Percentiles rank a stretch among this genome's conserved stretches.
Evolutionary conservation across 2,113 vertebrate species (phyloP).

Genomic region (Catharus fuscescens): DNA sequence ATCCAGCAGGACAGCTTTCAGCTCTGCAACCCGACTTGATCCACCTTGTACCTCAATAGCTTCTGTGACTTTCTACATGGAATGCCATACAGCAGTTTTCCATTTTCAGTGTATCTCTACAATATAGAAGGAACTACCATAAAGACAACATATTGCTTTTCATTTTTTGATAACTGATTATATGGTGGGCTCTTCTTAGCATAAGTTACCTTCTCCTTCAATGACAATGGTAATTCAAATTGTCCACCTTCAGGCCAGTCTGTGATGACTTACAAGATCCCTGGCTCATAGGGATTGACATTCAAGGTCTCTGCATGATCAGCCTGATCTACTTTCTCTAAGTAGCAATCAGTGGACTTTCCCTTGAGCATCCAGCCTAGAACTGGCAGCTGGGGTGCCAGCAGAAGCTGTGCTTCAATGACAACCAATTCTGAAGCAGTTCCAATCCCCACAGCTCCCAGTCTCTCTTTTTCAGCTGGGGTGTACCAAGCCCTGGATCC

Average conservation of each 20-base stretch:
- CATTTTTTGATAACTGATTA: background rate
- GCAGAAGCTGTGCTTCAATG: background rate
- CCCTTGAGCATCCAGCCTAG: background rate
- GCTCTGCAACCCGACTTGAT: background rate
- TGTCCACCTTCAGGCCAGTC: fast-evolving
- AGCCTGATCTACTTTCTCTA: background rate
- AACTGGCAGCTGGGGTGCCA: fast-evolving
- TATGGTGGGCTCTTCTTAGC: background rate
- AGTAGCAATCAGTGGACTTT: too few relatives aligned
- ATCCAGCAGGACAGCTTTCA: background rate
- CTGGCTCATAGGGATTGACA: background rate
- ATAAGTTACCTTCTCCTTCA: background rate
- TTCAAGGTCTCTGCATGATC: background rate
- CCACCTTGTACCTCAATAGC: background rate
- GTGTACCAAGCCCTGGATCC: background rate
- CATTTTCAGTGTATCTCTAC: background rate
- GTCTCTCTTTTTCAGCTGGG: background rate
- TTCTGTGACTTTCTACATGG: background rate
- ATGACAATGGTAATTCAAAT: background rate
- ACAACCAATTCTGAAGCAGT: background rate
- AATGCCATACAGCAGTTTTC: background rate
- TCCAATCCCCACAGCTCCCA: background rate
- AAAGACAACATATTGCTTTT: background rate
- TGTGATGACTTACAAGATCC: background rate
- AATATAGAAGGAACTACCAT: background rate